Base-by-base conservation (phyloP, 2,797 vertebrate species). In the Limosa lapponica region DNA sequence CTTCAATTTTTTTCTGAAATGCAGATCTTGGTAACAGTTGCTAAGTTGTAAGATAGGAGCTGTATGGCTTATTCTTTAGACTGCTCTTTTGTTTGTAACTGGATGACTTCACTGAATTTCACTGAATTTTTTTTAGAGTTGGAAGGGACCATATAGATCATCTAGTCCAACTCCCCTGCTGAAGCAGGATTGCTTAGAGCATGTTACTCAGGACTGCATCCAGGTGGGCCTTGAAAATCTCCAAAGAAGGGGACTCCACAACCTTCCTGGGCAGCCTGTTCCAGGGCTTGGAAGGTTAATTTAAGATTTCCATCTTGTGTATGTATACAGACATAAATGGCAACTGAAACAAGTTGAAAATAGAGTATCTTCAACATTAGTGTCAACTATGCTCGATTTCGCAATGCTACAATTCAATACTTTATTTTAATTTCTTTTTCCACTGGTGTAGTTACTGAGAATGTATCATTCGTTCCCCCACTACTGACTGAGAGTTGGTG, bases 11-110 rank as follows among this genome's bases (percentile, higher is more conserved):
- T 81, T 70, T 51, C 54, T 62, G 41, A 95, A 79, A 61, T 80
- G 55, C 44, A 46, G 48, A 72, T 93, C 91, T 75, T 95, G 54
- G 82, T 92, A 95, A 88, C 79, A 59, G 87, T 95, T 93, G 85
- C 79, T 83, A 85, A 75, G 66, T 88, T 91, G 65, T 86, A 72
- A 90, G 54, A 36, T 32, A 51, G 65, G 39, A 12, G 18, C 51
- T 89, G 14, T 67, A 7, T 64, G 44, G 15, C 54, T 90, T 39
- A 20, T 75, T 88, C 77, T 58, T 90, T 41, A 58, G 49, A 8
- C 23, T 89, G 34, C 27, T 75, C 19, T 51, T 90, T 64, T 49
- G 13, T 79, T 79, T 74, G n/a, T 46, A 81, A 19, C 28, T n/a
- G 37, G 16, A 37, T 81, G 61, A 49, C 36, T n/a, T n/a, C n/a